A percentile compares a stretch with the other conserved stretches of the same genome.
Conservation (phyloP, 2,113 vertebrate species). For the Nothoprocta perdicaria region DNA sequence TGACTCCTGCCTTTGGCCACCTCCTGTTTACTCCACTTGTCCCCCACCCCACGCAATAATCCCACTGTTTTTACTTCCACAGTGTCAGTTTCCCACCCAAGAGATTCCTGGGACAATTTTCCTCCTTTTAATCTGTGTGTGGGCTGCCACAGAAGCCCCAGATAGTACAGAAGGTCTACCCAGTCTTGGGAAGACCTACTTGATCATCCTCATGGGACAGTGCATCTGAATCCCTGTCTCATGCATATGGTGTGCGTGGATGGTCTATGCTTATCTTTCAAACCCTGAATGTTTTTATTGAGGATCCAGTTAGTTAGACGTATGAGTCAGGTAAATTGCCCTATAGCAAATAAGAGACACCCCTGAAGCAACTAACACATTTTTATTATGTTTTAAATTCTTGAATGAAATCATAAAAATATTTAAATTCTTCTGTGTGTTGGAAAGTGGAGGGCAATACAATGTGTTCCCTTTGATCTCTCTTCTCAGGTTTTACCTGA, state of each 20-base stretch:
- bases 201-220: not conserved
- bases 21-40: not conserved
- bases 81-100: not conserved
- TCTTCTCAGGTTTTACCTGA: not conserved
- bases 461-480: not conserved
- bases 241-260: not conserved
- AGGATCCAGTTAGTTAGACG: not conserved
- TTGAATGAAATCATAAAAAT: not conserved
- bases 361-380: not conserved
- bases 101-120: not conserved
- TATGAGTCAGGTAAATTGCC: not conserved
- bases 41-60: not conserved
- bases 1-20: not conserved
- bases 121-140: not conserved
- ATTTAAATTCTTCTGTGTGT: not conserved
- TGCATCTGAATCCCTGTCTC: not conserved
- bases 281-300: not conserved
- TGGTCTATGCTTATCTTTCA: not conserved
- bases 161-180: not conserved
- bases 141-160: not conserved
- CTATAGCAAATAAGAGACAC: not conserved
- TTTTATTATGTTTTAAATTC: not conserved
- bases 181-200: not conserved
- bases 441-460: not conserved
- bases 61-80: not conserved